These are phyloP conservation scores for Heliconius ethilla DNA, from an alignment of 2,888 invertebrate genomes.

Conservation along the genomic window DNA sequence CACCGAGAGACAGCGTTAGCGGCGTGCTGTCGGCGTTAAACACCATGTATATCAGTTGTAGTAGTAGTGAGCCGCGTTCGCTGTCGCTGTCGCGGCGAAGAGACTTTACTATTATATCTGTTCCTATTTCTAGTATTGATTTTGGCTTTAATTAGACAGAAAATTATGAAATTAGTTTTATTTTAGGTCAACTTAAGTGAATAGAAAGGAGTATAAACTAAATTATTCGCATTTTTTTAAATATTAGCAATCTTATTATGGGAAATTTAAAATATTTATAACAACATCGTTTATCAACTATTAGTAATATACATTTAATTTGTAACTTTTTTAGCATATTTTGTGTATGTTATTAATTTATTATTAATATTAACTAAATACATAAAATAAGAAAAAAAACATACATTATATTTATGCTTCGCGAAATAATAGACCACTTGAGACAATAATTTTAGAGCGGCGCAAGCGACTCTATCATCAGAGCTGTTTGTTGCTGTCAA, in stretches of 20 bases:
- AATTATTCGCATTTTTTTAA: no score
- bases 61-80: slow-evolving; percentile 61
- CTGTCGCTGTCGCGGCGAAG: slow-evolving; percentile 61
- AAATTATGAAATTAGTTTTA: neutral
- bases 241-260: no score
- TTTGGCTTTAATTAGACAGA: slow-evolving; percentile 60
- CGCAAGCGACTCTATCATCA: slow-evolving; percentile 66
- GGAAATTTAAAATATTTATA: no score
- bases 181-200: neutral
- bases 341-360: no score
- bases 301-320: no score
- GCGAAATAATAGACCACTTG: slow-evolving; percentile 66
- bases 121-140: slow-evolving; percentile 65
- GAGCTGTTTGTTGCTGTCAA: slow-evolving; percentile 56
- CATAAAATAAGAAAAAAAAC: neutral
- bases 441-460: slow-evolving; percentile 66
- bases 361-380: neutral
- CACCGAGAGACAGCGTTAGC: slow-evolving; percentile 56
- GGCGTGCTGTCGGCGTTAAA: slow-evolving; percentile 65
- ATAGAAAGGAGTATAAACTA: neutral
- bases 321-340: no score
- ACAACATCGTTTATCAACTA: no score
- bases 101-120: slow-evolving; percentile 61
- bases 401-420: slow-evolving; percentile 66
- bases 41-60: slow-evolving; percentile 67